Conservation (phyloP, 2,888 invertebrate species). For the Agrochola macilenta region DNA sequence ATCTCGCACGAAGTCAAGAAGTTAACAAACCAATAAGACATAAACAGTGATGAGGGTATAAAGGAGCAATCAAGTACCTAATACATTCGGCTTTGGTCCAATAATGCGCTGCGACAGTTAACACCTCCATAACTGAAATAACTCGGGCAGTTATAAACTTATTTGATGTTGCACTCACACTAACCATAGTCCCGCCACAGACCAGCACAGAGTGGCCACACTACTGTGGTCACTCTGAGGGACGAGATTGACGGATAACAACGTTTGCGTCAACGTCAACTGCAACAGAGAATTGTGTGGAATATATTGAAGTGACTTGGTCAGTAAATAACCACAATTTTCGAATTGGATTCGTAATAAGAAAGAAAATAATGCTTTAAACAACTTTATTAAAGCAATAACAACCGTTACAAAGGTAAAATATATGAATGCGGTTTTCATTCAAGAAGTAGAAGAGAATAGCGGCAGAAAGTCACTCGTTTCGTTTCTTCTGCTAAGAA, state of each 20-base stretch:
- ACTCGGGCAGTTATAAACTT: conserved; percentile 51
- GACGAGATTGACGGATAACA: conserved; percentile 19
- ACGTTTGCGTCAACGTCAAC: background rate
- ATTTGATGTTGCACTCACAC: conserved; percentile 23
- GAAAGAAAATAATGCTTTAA: background rate
- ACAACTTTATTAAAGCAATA: background rate
- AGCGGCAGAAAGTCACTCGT: background rate
- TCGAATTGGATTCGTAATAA: background rate
- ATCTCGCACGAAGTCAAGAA: conserved; percentile 38
- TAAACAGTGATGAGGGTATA: conserved; percentile 42
- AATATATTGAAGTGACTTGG: background rate
- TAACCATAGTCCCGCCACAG: conserved; percentile 1
- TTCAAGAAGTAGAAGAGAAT: background rate
- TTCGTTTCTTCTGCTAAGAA: no score
- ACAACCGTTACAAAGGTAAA: background rate
- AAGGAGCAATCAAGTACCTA: conserved; percentile 45
- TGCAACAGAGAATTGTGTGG: background rate
- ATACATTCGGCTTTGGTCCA: conserved; percentile 60
- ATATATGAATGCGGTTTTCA: background rate
- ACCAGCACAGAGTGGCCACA: conserved; percentile 19
- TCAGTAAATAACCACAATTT: background rate
- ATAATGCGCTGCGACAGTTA: conserved; percentile 68
- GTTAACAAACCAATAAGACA: conserved; percentile 47
- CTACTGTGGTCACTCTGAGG: conserved; percentile 16
- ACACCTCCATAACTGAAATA: conserved; percentile 70